Conservation (phyloP, 2,797 vertebrate genomes). For the Scarus forsteni region DNA sequence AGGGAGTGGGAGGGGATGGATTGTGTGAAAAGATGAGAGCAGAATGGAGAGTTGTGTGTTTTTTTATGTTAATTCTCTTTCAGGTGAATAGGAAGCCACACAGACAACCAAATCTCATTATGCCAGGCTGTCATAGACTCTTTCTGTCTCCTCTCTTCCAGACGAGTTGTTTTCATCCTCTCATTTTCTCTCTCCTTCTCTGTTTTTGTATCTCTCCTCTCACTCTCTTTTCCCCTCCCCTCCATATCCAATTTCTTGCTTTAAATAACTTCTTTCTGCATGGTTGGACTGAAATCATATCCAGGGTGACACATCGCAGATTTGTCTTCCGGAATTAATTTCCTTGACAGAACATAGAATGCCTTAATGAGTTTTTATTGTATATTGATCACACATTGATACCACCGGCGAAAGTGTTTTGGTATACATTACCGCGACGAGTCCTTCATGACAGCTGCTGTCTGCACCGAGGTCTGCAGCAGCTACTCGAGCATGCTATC, state of each 20-base stretch:
- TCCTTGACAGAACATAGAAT: slow-evolving; percentile 74
- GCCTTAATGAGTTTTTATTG: slow-evolving; percentile 85
- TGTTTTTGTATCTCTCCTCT: slow-evolving; percentile 34
- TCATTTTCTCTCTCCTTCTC: slow-evolving; percentile 35
- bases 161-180: slow-evolving; percentile 68
- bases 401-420: slow-evolving; percentile 58
- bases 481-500: slow-evolving; percentile 48
- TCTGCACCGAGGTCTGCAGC: slow-evolving; percentile 52
- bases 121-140: slow-evolving; percentile 67
- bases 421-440: slow-evolving; percentile 65
- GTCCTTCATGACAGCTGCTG: slow-evolving; percentile 69
- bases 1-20: slow-evolving; percentile 32
- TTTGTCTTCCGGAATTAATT: slow-evolving; percentile 84
- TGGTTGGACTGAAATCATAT: slow-evolving; percentile 78
- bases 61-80: slow-evolving; percentile 69
- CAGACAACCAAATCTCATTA: slow-evolving; percentile 74
- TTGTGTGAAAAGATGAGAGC: slow-evolving; percentile 49
- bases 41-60: slow-evolving; percentile 42
- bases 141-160: slow-evolving; percentile 72
- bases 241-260: slow-evolving; percentile 72
- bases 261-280: slow-evolving; percentile 84
- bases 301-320: slow-evolving; percentile 76
- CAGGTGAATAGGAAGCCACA: slow-evolving; percentile 70
- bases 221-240: not conserved
- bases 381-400: slow-evolving; percentile 84